Conservation (phyloP, 2,797 vertebrate species). For the Trichosurus vulpecula region DNA sequence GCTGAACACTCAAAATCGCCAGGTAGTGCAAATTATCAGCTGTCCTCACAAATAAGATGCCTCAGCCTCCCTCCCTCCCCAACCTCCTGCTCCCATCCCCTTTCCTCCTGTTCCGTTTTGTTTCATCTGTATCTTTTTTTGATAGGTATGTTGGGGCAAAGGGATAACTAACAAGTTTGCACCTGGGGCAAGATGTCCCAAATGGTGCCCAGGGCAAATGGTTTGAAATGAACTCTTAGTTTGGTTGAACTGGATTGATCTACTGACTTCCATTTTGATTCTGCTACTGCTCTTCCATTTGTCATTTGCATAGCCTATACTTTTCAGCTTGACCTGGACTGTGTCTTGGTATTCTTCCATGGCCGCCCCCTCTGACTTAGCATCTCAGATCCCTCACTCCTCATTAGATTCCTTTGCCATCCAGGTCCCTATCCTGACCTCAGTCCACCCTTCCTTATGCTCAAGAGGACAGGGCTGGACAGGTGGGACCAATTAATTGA, state of each 20-base stretch:
- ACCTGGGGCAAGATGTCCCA: neutral
- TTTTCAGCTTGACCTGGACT: neutral
- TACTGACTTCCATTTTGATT: neutral
- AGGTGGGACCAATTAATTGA: neutral
- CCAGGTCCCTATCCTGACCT: neutral
- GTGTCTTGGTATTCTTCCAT: neutral
- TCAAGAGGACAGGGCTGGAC: neutral
- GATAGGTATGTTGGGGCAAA: accelerated
- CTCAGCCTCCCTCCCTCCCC: slow-evolving; percentile 42
- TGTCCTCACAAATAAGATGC: slow-evolving; percentile 34
- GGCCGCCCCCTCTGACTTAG: neutral
- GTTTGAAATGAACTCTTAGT: neutral
- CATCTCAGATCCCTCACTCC: neutral
- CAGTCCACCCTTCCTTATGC: neutral
- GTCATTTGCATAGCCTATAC: neutral
- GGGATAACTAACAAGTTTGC: neutral
- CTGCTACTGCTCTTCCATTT: neutral
- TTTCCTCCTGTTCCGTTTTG: neutral
- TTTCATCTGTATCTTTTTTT: neutral
- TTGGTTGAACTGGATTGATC: neutral
- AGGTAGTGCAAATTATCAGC: slow-evolving; percentile 60
- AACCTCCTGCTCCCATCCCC: neutral
- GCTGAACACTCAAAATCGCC: slow-evolving; percentile 56
- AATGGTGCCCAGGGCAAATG: neutral
- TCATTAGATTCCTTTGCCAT: neutral